phyloP scores from a whole-genome alignment of 2,888 invertebrate genomes.

The Epirrita christyi region DNA sequence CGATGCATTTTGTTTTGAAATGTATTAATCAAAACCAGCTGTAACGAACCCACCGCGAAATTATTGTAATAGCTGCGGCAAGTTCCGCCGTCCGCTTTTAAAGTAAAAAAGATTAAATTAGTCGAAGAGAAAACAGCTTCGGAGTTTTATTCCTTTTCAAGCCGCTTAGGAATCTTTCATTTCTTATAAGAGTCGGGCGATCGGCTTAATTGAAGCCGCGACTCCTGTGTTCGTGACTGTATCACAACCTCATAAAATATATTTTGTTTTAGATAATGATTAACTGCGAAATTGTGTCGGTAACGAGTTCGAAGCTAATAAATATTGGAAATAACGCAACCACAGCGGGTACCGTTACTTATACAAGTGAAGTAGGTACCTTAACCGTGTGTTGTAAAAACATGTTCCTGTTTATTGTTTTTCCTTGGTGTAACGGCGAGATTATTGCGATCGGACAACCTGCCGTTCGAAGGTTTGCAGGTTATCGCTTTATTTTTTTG shows the following conservation, averaged over 20 bases:
- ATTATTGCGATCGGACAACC: constrained; percentile 34
- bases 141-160: constrained; percentile 38
- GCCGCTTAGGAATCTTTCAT: constrained; percentile 37
- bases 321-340: constrained; percentile 38
- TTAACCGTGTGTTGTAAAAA: constrained; percentile 37
- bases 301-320: constrained; percentile 32
- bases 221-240: constrained; percentile 23
- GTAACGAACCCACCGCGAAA: constrained; percentile 38
- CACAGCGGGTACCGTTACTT: constrained; percentile 35
- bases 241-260: constrained; percentile 20
- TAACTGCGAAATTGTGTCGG: constrained; percentile 29
- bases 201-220: constrained; percentile 15
- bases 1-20: constrained; percentile 29
- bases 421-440: constrained; percentile 37
- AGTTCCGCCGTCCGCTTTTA: constrained; percentile 36
- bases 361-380: constrained; percentile 36
- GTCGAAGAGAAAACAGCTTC: constrained; percentile 35
- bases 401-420: constrained; percentile 45
- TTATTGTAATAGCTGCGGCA: constrained; percentile 37
- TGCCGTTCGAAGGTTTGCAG: constrained; percentile 34
- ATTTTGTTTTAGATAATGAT: constrained; percentile 31
- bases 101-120: constrained; percentile 39
- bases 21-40: constrained; percentile 36
- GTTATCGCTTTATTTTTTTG: constrained; percentile 33
- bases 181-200: constrained; percentile 23